Conservation (phyloP, 1,140 invertebrate genomes). For the Diprion similis region DNA sequence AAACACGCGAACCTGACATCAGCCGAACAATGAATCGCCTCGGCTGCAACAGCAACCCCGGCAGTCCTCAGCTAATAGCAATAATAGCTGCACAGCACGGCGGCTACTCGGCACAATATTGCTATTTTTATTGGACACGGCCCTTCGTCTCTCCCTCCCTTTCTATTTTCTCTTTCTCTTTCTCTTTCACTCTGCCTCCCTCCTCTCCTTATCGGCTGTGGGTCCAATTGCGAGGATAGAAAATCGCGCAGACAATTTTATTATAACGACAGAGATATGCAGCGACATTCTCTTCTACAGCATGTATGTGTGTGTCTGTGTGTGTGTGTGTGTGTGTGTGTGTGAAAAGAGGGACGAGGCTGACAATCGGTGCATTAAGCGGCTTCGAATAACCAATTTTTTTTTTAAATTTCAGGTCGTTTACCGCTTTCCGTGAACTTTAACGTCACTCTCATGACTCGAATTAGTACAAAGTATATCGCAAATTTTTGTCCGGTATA, state of each 20-base stretch:
- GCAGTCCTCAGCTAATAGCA: constrained; percentile 8
- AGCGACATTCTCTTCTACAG: no score
- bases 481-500: no score
- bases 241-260: background rate
- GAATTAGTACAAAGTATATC: no score
- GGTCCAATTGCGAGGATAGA: background rate
- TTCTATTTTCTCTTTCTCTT: accelerated
- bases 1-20: constrained; percentile 35
- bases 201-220: background rate
- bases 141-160: background rate
- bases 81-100: background rate
- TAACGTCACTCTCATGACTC: no score
- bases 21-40: constrained; percentile 15
- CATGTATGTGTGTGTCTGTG: no score
- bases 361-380: no score
- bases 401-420: no score
- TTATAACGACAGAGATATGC: background rate
- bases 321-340: no score
- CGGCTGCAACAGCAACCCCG: constrained; percentile 8
- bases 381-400: no score
- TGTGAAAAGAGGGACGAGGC: no score
- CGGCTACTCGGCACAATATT: background rate
- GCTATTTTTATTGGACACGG: background rate
- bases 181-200: background rate
- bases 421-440: no score